These are phyloP conservation scores for Gavialis gangeticus DNA, from an alignment of 2,113 vertebrate species.

Conservation along the genomic window DNA sequence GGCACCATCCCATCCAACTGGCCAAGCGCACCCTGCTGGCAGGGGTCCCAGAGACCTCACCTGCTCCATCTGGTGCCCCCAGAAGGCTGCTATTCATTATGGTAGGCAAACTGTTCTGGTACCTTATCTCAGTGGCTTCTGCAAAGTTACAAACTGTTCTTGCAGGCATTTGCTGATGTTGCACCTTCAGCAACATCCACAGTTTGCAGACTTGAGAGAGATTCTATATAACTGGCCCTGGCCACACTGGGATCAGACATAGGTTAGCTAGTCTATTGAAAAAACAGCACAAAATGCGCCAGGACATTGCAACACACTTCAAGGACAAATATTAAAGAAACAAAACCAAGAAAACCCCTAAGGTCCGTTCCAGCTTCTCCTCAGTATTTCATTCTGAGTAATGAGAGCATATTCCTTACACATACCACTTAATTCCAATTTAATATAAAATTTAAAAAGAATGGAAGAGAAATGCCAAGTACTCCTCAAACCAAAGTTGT, in stretches of 20 bases:
- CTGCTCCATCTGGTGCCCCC: background rate
- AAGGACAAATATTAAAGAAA: conserved; percentile 3
- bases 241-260: background rate
- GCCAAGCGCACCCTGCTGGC: too few relatives aligned
- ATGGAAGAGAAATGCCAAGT: background rate
- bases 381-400: background rate
- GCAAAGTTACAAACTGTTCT: background rate
- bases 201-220: background rate
- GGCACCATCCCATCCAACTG: too few relatives aligned
- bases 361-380: background rate
- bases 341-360: background rate
- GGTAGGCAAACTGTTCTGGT: background rate
- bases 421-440: background rate
- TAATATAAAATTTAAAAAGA: background rate
- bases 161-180: conserved; percentile 4
- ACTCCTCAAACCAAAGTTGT: background rate
- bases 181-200: background rate
- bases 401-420: background rate
- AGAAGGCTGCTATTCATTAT: background rate
- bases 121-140: background rate
- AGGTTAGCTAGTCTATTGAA: background rate
- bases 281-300: background rate
- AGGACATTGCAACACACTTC: background rate
- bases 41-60: too few relatives aligned
- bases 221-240: background rate